Percentiles rank a stretch among this genome's conserved stretches.
Conservation (phyloP, 2,888 invertebrate genomes). For the Cenopis cana region DNA sequence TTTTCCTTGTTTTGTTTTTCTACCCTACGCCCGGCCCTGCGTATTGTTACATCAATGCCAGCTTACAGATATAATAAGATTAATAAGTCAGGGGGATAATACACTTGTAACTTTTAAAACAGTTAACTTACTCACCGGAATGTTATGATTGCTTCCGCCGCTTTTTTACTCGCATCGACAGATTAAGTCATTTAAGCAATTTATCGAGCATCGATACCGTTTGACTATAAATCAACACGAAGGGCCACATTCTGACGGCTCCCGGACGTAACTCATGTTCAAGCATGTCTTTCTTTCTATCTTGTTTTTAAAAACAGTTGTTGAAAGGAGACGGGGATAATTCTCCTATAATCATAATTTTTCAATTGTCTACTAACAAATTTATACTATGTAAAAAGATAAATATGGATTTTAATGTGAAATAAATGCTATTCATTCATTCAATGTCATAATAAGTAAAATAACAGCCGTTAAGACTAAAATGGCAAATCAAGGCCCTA, state of each 20-base stretch:
- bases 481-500: neutral
- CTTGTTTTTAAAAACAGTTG: neutral
- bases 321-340: neutral
- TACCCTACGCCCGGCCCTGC: too few relatives aligned
- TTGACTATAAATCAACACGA: constrained; percentile 38
- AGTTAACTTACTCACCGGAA: constrained; percentile 34
- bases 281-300: neutral
- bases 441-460: neutral
- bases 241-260: constrained; percentile 5
- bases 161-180: constrained; percentile 21
- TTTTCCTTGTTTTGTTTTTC: too few relatives aligned
- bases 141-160: constrained; percentile 41
- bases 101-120: constrained; percentile 26
- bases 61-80: too few relatives aligned
- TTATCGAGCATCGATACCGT: constrained; percentile 37
- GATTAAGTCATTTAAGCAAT: constrained; percentile 42
- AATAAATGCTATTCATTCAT: too few relatives aligned
- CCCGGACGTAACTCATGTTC: constrained; percentile 1
- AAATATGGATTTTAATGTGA: too few relatives aligned
- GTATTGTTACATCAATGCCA: too few relatives aligned
- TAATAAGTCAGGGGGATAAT: constrained; percentile 6
- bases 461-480: neutral
- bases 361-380: too few relatives aligned
- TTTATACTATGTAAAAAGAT: too few relatives aligned
- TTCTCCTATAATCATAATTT: too few relatives aligned